Conservation (phyloP, 2,888 invertebrate genomes). For the Andrena dorsata region DNA sequence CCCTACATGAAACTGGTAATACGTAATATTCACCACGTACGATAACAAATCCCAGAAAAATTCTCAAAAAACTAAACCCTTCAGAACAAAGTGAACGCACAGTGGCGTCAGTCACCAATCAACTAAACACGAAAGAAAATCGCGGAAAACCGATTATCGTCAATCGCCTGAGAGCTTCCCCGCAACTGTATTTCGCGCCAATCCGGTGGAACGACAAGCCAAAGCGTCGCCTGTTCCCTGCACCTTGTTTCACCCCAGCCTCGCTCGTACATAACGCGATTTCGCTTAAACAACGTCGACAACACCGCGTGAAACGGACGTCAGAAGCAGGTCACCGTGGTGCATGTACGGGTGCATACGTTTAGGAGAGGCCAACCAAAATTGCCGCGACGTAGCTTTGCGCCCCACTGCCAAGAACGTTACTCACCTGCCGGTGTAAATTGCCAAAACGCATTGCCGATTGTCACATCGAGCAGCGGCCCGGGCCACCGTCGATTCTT, state of each 20-base stretch:
- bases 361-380: conserved; percentile 65
- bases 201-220: conserved; percentile 9
- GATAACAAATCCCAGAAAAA: no score
- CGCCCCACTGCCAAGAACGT: conserved; percentile 64
- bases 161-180: background rate
- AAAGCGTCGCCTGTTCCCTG: conserved; percentile 4
- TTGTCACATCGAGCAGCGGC: conserved; percentile 17
- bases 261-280: conserved; percentile 38
- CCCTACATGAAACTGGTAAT: no score
- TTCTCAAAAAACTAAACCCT: no score
- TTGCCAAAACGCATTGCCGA: conserved; percentile 61
- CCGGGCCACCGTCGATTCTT: conserved; percentile 1
- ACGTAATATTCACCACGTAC: no score
- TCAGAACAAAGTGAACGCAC: no score
- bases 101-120: no score
- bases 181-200: background rate
- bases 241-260: conserved; percentile 10
- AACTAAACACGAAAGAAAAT: no score
- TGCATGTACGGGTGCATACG: conserved; percentile 45
- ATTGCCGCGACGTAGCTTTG: conserved; percentile 59
- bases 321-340: conserved; percentile 65
- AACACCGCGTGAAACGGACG: conserved; percentile 59
- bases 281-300: conserved; percentile 61
- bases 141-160: no score
- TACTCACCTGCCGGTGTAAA: conserved; percentile 53